phyloP scores from a whole-genome alignment of 1,140 invertebrate genomes.

The Procambarus virginalis region DNA sequence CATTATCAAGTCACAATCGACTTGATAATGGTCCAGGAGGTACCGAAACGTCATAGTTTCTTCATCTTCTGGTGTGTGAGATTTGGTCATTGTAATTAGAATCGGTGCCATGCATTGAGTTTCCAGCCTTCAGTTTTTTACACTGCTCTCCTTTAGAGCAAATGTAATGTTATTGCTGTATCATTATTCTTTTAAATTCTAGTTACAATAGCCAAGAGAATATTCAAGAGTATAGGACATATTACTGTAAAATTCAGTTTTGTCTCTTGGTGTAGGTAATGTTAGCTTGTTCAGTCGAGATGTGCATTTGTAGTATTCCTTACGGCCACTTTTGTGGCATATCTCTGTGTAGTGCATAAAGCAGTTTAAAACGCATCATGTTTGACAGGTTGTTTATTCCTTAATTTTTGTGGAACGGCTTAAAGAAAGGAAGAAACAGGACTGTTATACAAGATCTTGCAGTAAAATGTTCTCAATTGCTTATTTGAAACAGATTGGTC shows the following conservation, averaged over 20 bases:
- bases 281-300: conserved; percentile 11
- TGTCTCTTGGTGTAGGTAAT: conserved; percentile 14
- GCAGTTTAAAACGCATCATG: background rate
- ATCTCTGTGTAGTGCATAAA: background rate
- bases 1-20: no score
- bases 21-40: no score
- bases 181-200: background rate
- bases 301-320: conserved; percentile 48
- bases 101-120: no score
- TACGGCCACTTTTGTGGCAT: background rate
- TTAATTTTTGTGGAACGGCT: background rate
- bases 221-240: background rate
- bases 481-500: background rate
- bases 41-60: no score
- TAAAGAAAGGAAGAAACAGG: background rate
- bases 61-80: no score
- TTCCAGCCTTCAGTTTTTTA: no score
- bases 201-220: background rate
- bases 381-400: background rate
- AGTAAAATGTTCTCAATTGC: background rate
- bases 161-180: background rate
- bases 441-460: no score
- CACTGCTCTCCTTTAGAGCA: no score
- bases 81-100: no score
- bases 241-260: background rate